Percentiles rank a stretch among this genome's conserved stretches.
Evolutionary conservation across 2,113 vertebrate species (phyloP).

Genomic region (Oreochromis niloticus): DNA sequence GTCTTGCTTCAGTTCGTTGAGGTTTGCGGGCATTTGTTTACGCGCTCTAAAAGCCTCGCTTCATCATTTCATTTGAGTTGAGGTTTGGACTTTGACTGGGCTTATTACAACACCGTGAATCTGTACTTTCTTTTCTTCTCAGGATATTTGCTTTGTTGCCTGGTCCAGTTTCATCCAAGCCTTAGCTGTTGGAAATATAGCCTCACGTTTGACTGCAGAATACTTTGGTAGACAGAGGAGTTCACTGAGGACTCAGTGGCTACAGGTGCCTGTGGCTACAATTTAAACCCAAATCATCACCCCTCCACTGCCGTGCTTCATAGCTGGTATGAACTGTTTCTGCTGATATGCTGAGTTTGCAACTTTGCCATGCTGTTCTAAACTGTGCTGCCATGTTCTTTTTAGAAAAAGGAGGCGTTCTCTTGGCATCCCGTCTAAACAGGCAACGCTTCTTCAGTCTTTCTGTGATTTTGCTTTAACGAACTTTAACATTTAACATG

Average conservation of each 20-base stretch:
- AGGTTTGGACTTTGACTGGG: neutral
- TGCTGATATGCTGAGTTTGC: neutral
- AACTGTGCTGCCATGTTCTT: neutral
- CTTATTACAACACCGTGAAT: fast-evolving
- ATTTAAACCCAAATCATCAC: neutral
- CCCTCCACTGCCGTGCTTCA: neutral
- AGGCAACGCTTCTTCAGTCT: neutral
- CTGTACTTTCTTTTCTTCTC: neutral
- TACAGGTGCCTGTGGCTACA: neutral
- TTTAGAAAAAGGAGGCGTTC: neutral
- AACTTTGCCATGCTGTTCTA: neutral
- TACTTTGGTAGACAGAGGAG: neutral
- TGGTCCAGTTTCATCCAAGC: neutral
- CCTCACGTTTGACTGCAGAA: neutral
- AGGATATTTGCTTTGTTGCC: neutral
- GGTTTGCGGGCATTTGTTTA: neutral
- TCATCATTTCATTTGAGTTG: neutral
- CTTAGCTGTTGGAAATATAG: neutral
- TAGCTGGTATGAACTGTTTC: neutral
- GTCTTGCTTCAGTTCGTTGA: neutral
- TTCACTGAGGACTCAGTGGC: neutral
- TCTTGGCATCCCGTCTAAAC: neutral
- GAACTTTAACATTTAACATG: neutral
- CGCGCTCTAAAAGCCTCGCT: fast-evolving
- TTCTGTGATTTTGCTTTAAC: neutral